Base-by-base conservation (phyloP, 2,113 vertebrate species). In the Leptosomus discolor region DNA sequence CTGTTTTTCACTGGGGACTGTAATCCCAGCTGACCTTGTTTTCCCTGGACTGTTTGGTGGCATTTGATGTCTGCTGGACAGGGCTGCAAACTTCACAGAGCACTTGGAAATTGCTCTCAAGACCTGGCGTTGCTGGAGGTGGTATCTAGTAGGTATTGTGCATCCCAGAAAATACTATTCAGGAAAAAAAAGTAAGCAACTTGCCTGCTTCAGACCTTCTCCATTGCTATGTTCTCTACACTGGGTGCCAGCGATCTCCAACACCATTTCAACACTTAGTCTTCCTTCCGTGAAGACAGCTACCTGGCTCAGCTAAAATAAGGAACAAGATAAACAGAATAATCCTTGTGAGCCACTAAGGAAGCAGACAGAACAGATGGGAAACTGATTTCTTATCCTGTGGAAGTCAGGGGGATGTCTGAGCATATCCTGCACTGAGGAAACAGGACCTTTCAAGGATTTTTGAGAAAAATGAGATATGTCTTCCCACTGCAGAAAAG, bases 241-340 rank as follows among this genome's bases (percentile, higher is more conserved):
- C 17, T 15, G 50, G 9, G 9, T 88, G 57, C 61, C 2, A 1
- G n/a, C 0, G 0, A 36, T 27, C 92, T 65, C 74, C 85, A 88
- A 23, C 61, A 80, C 24, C 22, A 74, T 69, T 84, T 88, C 79
- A 93, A 74, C 48, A 61, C 71, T 83, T 68, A 3, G 2, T 78
- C 43, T 81, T 94, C 36, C 16, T 54, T 77, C 79, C 56, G 50
- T n/a, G 34, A 93, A 88, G 51, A 76, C 60, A 68, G 39, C 36
- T 87, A 82, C 76, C 80, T 78, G 69, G 46, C 68, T 90, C 60
- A 78, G 75, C 58, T 93, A 63, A 92, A 94, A 84, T 39, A 92
- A 90, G 48, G 12, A 71, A n/a, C 21, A n/a, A 92, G 67, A 53
- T 65, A 90, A 76, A 80, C 6, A 56, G 30, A 92, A 81, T 63